Conservation (phyloP, 2,113 vertebrate species). For the Catagonus wagneri region DNA sequence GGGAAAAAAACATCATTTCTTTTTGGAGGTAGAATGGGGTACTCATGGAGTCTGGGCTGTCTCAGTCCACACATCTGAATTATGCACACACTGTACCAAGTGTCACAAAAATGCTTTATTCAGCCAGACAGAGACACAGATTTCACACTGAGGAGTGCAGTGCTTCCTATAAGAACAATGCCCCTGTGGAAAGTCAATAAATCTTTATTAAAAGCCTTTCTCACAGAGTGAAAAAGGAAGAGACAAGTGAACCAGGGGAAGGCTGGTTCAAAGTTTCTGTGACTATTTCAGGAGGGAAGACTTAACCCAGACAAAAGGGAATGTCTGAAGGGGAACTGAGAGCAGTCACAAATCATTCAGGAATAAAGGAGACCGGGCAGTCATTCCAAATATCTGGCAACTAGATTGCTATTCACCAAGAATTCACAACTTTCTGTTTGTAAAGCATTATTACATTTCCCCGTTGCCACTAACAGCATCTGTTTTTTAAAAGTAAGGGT, state of each 20-base stretch:
- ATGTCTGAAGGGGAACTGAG: background rate
- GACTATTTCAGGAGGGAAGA: background rate
- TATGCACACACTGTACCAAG: background rate
- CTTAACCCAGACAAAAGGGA: slow-evolving; percentile 32
- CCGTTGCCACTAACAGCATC: background rate
- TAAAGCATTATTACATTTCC: background rate
- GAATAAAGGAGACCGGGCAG: slow-evolving; percentile 30
- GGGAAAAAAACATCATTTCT: background rate
- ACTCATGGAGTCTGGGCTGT: background rate
- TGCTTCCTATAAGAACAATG: slow-evolving; percentile 19
- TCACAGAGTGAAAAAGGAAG: background rate
- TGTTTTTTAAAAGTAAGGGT: background rate
- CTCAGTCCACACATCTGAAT: slow-evolving; percentile 23
- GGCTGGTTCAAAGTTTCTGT: background rate
- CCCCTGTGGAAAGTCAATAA: background rate
- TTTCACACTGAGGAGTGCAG: slow-evolving; percentile 30
- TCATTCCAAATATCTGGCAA: slow-evolving; percentile 33
- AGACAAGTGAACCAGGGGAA: background rate
- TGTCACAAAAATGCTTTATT: slow-evolving; percentile 47
- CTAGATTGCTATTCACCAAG: slow-evolving; percentile 35
- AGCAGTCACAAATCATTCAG: background rate
- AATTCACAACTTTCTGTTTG: background rate
- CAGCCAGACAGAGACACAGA: background rate
- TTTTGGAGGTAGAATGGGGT: background rate
- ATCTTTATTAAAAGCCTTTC: slow-evolving; percentile 45